A percentile compares a stretch with the other conserved stretches of the same genome.
Conservation (phyloP, 1,140 invertebrate genomes). For the Polypedilum vanderplanki region DNA sequence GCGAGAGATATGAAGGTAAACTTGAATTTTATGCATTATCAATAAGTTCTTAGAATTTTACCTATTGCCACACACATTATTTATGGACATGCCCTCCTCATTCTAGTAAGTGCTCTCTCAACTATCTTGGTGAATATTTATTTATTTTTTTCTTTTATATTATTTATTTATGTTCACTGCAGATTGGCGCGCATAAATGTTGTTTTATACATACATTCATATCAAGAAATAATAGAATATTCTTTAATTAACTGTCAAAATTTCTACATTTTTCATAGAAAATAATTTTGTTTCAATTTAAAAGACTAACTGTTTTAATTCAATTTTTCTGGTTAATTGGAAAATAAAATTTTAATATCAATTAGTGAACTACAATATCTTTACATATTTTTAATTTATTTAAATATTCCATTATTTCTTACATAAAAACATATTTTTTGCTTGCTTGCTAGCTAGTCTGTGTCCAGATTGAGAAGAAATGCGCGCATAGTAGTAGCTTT, state of each 20-base stretch:
- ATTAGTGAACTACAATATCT: too few species aligned
- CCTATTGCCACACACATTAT: constrained; percentile 5
- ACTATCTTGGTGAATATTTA: too few species aligned
- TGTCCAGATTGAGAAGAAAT: constrained; percentile 20
- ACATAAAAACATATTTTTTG: too few species aligned
- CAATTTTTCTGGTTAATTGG: too few species aligned
- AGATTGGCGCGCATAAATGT: constrained; percentile 10
- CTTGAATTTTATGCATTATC: constrained; percentile 14
- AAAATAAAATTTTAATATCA: too few species aligned
- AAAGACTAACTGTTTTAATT: too few species aligned
- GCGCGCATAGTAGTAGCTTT: constrained; percentile 11
- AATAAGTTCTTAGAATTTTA: constrained; percentile 14
- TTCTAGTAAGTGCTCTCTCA: neutral
- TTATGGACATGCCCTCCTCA: constrained; percentile 14
- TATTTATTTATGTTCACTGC: neutral
- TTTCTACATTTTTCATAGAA: too few species aligned
- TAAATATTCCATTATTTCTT: too few species aligned
- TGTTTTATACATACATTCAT: neutral
- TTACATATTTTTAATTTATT: too few species aligned
- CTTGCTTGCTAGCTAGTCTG: neutral
- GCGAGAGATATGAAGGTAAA: neutral
- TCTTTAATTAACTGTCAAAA: too few species aligned
- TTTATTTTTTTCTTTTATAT: neutral
- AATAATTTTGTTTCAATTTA: too few species aligned
- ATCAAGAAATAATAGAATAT: neutral